These are phyloP conservation scores for Nomada ferruginata DNA, from an alignment of 2,888 invertebrate genomes.

Conservation along the genomic window DNA sequence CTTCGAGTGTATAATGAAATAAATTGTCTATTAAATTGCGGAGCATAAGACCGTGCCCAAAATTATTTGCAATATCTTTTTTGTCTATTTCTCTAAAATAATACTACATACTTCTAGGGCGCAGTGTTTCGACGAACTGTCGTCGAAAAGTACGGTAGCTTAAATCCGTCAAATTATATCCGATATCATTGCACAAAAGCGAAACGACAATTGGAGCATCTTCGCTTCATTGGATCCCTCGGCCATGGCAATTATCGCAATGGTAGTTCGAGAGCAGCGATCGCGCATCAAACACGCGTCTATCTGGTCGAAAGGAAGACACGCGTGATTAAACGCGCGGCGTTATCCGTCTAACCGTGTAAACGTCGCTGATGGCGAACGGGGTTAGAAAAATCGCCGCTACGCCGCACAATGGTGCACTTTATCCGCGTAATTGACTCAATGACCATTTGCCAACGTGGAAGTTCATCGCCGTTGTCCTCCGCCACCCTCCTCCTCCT, in stretches of 20 bases:
- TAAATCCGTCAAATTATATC: too few species aligned
- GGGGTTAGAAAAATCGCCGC: conserved; percentile 81
- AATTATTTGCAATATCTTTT: too few species aligned
- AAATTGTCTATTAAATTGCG: too few species aligned
- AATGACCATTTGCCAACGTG: conserved; percentile 80
- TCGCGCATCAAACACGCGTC: conserved; percentile 26
- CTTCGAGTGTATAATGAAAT: too few species aligned
- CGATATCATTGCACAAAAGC: too few species aligned
- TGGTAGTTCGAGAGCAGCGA: conserved; percentile 9
- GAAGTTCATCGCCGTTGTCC: conserved; percentile 65
- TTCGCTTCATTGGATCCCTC: conserved; percentile 1
- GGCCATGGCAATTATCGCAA: conserved; percentile 10
- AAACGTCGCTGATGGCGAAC: conserved; percentile 67
- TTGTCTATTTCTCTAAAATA: too few species aligned
- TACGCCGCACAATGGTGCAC: conserved; percentile 80
- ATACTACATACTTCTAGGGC: too few species aligned
- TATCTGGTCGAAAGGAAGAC: conserved; percentile 37
- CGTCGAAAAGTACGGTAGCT: too few species aligned
- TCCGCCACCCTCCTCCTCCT: conserved; percentile 4
- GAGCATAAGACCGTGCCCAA: too few species aligned
- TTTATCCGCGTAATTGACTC: conserved; percentile 83
- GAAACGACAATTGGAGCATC: conserved; percentile 6
- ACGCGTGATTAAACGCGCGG: conserved; percentile 69
- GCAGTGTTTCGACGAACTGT: too few species aligned
- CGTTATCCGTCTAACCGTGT: conserved; percentile 71